phyloP scores from a whole-genome alignment of 2,797 vertebrate genomes.

The Tenualosa ilisha region DNA sequence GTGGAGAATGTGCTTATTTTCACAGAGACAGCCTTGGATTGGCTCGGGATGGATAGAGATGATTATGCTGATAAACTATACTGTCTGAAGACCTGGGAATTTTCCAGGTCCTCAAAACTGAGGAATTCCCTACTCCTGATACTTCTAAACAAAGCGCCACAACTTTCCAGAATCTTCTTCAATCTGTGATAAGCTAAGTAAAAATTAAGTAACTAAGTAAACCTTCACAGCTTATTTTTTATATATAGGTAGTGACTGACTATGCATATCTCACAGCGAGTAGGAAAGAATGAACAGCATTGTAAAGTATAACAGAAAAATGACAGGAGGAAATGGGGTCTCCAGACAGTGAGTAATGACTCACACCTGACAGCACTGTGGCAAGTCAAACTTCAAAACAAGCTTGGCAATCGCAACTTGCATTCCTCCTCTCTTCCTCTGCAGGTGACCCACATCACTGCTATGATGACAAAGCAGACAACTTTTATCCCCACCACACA shows the following conservation, averaged over 20 bases:
- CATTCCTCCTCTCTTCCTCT: neutral
- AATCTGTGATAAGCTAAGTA: neutral
- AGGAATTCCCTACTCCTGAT: neutral
- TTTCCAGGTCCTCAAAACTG: slow-evolving; percentile 10
- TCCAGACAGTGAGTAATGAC: neutral
- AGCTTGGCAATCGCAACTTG: slow-evolving; percentile 29
- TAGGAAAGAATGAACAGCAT: neutral
- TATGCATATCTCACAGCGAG: neutral
- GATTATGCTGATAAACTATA: slow-evolving; percentile 9
- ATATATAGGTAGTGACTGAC: neutral
- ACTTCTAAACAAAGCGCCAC: no score
- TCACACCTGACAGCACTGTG: neutral
- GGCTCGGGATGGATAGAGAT: slow-evolving; percentile 11
- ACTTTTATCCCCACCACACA: slow-evolving; percentile 48
- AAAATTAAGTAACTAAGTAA: neutral
- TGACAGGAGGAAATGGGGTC: neutral
- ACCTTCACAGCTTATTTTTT: neutral
- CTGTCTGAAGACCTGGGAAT: slow-evolving; percentile 18
- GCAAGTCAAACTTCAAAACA: neutral
- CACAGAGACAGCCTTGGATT: neutral
- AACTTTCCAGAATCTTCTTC: neutral
- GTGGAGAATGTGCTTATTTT: slow-evolving; percentile 16
- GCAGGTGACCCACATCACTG: slow-evolving; percentile 54
- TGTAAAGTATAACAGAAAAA: neutral
- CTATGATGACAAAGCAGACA: slow-evolving; percentile 58